phyloP scores from a whole-genome alignment of 2,113 vertebrate species.

The Dasypus novemcinctus region DNA sequence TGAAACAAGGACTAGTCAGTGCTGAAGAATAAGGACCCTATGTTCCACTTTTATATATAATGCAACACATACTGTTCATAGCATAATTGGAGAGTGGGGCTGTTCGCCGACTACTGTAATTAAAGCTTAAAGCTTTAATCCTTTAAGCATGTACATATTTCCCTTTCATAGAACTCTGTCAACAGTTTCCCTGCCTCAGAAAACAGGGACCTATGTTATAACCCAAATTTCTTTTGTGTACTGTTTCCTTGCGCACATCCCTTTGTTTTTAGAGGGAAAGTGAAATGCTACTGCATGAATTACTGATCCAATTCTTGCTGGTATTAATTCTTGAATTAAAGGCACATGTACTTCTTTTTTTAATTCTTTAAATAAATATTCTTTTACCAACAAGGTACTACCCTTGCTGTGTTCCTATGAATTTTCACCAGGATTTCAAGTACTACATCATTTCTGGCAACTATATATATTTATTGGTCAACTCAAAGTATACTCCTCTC shows the following conservation, averaged over 20 bases:
- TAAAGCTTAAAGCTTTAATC: not conserved
- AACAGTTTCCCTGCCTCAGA: not conserved
- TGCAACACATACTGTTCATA: not conserved
- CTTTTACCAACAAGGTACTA: not conserved
- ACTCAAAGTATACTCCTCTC: not conserved
- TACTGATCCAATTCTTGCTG: not conserved
- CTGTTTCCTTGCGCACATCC: not conserved
- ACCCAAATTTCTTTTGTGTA: not conserved
- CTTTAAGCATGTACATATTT: not conserved
- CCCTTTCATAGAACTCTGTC: not conserved
- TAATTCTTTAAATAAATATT: not conserved
- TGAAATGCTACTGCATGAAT: not conserved
- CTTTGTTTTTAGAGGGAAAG: not conserved
- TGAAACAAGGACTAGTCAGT: too few relatives aligned
- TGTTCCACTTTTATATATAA: not conserved
- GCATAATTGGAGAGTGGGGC: not conserved
- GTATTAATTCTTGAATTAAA: not conserved
- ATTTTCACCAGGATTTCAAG: not conserved
- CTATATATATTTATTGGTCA: not conserved
- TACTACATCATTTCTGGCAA: not conserved
- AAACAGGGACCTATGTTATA: not conserved
- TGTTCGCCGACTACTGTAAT: not conserved
- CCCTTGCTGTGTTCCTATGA: not conserved
- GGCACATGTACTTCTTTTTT: not conserved
- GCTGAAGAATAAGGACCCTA: not conserved